A percentile compares a stretch with the other conserved stretches of the same genome.
Evolutionary conservation across 2,113 vertebrate species (phyloP).

Genomic region (Okapia johnstoni): DNA sequence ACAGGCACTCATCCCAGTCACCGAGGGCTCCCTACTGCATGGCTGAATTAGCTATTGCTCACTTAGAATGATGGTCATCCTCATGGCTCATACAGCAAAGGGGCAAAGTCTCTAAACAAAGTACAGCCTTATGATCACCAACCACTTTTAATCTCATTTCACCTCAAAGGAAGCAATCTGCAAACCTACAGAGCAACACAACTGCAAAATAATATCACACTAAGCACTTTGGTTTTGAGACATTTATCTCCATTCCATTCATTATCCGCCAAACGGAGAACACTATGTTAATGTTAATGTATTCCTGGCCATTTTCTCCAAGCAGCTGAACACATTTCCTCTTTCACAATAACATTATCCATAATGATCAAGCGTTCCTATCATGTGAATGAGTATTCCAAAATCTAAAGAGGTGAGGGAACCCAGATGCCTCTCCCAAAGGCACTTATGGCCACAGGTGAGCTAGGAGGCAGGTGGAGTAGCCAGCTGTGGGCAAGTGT

Average conservation of each 20-base stretch:
- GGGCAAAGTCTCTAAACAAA: not conserved
- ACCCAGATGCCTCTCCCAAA: not conserved
- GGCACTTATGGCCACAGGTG: not conserved
- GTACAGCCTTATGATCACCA: not conserved
- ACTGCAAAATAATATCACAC: not conserved
- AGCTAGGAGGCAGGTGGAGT: not conserved
- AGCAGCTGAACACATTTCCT: conserved; percentile 17
- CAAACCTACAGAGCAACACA: not conserved
- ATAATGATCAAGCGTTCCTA: not conserved
- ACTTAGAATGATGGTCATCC: not conserved
- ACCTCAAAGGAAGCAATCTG: not conserved
- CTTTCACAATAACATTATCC: not conserved
- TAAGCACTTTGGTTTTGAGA: not conserved
- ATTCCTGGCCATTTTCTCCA: conserved; percentile 19
- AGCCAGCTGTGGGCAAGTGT: not conserved
- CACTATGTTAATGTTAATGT: not conserved
- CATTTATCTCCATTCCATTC: not conserved
- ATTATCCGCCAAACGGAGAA: not conserved
- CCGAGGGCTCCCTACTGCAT: not conserved
- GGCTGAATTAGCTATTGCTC: not conserved
- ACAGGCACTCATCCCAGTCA: not conserved
- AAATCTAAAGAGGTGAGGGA: conserved; percentile 21
- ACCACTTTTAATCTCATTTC: not conserved
- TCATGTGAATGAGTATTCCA: not conserved
- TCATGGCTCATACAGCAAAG: not conserved